Evolutionary conservation across 2,888 invertebrate species (phyloP), one percentile per base, ranked within the genome.

Genomic region (Scaptomyza polygonia): DNA sequence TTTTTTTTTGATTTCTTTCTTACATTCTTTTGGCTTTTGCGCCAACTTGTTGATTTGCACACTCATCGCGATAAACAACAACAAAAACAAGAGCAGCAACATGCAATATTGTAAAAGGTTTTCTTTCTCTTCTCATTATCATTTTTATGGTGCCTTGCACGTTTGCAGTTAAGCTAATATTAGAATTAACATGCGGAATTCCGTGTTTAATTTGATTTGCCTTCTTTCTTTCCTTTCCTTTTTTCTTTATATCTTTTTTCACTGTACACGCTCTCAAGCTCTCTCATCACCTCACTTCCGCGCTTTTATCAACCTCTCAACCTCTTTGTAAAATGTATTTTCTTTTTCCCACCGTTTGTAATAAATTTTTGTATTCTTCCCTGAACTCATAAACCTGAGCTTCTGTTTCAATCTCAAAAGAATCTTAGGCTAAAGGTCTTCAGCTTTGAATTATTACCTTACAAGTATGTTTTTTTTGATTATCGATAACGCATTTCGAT

Each of bases 1-100:
- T 34, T 36, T 25, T 11, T 1, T 43, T 39, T 34, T 3, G 1
- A 4, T 4, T 21, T 21, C 21, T 21, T 4, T 29, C 9, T 51
- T 40, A 5, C 11, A 30, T 30, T n/a, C 18, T 36, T 47, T 43
- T 52, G 55, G 47, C 56, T 58, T 72, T 30, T 49, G 55, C 67
- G 63, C 62, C 79, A 72, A 82, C 79, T 77, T 79, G 83, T 83
- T 76, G 79, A 77, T 79, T 79, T 59, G 65, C 72, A 63, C 66
- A 79, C 67, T 77, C 65, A 77, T 59, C 48, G 77, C 56, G 59
- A 63, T 6, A n/a, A 67, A 76, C 58, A 63, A 49, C 63, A 57
- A 47, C 61, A 64, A 71, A 59, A 62, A 65, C n/a, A 36, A 36
- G 1, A 32, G 14, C 36, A 39, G 9, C 36, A 14, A 61, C 44